Base-by-base conservation (phyloP, 2,888 invertebrate genomes). In the Scaptomyza reducta region DNA sequence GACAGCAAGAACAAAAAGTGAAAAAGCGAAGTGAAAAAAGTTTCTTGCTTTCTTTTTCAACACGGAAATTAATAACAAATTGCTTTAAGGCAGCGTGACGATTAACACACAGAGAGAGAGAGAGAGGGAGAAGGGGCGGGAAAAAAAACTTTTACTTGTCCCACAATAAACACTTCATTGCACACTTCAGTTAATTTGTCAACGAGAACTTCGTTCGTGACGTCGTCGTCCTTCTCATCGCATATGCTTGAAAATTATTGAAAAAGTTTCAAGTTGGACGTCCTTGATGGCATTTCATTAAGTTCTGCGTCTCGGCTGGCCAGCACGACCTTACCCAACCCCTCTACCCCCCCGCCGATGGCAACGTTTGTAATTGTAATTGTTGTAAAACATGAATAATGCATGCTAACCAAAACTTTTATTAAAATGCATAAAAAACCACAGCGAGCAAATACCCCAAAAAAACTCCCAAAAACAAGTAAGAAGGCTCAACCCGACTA, bases 21-120 rank as follows among this genome's bases (percentile, higher is more conserved):
- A 27, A 40, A 42, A 14, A 14, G 44, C 40, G 62, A 59, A 51
- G 35, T 14, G 70, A 56, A 56, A 74, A 80, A 71, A 82, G 74
- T 70, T 47, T 51, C 49, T 46, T 63, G 71, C 80, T 78, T 88
- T 87, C 38, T 45, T 68, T 69, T 53, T 67, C 68, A 71, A 70
- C 70, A 70, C 70, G 85, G 82, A 86, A 88, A 88, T 86, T 88
- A 87, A 88, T 83, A 89, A 88, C 83, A 87, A 89, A 87, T 89
- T 86, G 84, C 78, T 75, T 73, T 68, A 88, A 88, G 84, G 74
- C 86, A 70, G 51, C 75, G 65, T 70, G 79, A 78, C 84, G 73
- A 83, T 74, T 76, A 64, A 40, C 22, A 22, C 22, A 22, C 55
- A 33, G 62, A 51, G 3, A 9, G 3, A 18, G 49, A 18, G 16